Base-by-base conservation (phyloP, 2,888 invertebrate species). In the Palloptera scutellata region DNA sequence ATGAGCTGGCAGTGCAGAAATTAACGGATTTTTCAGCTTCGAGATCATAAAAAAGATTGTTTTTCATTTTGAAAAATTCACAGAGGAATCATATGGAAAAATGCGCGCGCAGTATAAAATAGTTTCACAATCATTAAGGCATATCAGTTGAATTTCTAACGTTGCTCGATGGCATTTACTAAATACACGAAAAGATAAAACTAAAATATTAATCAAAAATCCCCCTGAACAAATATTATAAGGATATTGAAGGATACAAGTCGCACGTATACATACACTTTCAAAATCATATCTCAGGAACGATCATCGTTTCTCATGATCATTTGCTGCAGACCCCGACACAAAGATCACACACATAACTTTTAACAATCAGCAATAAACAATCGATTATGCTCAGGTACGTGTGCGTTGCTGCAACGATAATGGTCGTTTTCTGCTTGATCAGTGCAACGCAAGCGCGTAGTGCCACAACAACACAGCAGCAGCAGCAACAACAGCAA, bases 321-420 rank as follows among this genome's bases (percentile, higher is more conserved):
- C 30, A 30, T 30, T 30, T 30, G 6, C 30, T 30, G 30, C 30
- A 30, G 30, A 30, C 30, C 30, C 2, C 2, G 30, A 30, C 30
- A 30, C 30, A 2, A 2, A 30, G 6, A 30, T 30, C 30, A 30
- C 30, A 30, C 30, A 30, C 30, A n/a, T n/a, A 30, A 30, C 6
- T 4, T 30, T 30, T 6, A 30, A 30, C 30, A 30, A 4, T 30
- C 30, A n/a, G n/a, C n/a, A n/a, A n/a, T 10, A 19, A 17, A 70
- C n/a, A 57, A 58, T 60, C 53, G 70, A 79, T 66, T 67, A 81
- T 81, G 81, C 76, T 79, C 67, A 79, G 77, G 68, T 79, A 78
- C 75, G 75, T 80, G 74, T 81, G 81, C 30, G 81, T 78, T 79
- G 67, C 75, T 78, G 76, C 80, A 63, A 78, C 74, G 19, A 66